Base-by-base conservation (phyloP, 2,888 invertebrate species). In the Trachelus troglodyta region DNA sequence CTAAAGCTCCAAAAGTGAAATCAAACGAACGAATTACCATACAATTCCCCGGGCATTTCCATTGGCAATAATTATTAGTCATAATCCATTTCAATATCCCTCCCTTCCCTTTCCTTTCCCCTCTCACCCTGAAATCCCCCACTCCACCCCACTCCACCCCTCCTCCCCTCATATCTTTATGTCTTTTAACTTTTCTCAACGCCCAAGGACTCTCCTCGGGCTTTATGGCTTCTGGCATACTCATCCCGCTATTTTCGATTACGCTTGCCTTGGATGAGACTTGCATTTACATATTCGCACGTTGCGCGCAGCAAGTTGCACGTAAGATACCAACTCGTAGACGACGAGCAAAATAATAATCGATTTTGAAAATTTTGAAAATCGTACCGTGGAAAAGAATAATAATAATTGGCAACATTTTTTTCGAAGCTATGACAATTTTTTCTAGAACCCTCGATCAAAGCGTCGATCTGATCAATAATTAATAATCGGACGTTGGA, bases 21-120 rank as follows among this genome's bases (percentile, higher is more conserved):
- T 77, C 79, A 76, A 12, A 69, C 68, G 37, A 12, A 69, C 68
- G 37, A 76, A 85, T 87, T 86, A 83, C 76, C 86, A 86, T 85
- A 83, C 85, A 85, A 87, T 86, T 77, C 80, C 75, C 40, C 15
- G 40, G 81, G 75, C 81, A 84, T 84, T 84, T 80, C 82, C 84
- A 78, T 69, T 69, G 77, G 76, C 81, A 79, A 77, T 80, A 82
- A 86, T 82, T 82, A 82, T 86, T 85, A 83, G 85, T 86, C 85
- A 84, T 80, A 79, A 6, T 23, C 56, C 79, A 76, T 79, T 80
- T 77, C 77, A 80, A 78, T 79, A 77, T 81, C 77, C 77, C 74
- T 81, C 75, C 81, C 79, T 79, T 81, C 76, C 81, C 81, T 80
- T 81, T 79, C 81, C 68, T 78, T 9, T 73, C 75, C 76, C 78